phyloP scores from a whole-genome alignment of 2,797 vertebrate species.

The Esox masquinongy region DNA sequence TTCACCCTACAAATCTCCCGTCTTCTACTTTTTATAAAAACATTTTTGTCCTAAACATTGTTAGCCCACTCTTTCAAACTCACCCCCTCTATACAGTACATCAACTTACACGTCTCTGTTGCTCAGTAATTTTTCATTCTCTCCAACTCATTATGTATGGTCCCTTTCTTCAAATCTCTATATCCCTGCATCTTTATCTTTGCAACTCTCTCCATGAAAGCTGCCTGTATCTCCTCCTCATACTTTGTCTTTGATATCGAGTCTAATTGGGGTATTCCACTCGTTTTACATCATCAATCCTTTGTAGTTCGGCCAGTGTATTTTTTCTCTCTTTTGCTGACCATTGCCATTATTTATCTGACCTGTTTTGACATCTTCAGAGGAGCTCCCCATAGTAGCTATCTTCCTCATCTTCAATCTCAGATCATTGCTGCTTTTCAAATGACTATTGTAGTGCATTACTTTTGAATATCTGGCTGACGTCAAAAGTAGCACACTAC shows the following conservation, averaged over 20 bases:
- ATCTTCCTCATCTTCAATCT: background rate
- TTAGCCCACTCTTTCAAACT: background rate
- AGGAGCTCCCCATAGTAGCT: background rate
- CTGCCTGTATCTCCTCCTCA: background rate
- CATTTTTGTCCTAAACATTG: background rate
- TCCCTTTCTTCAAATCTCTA: background rate
- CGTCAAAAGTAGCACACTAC: background rate
- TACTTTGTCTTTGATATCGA: conserved; percentile 24
- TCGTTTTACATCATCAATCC: conserved; percentile 13
- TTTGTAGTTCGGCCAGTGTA: conserved; percentile 15
- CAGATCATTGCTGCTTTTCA: background rate
- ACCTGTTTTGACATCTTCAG: conserved; percentile 42
- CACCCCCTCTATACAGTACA: background rate
- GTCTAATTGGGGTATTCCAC: conserved; percentile 35
- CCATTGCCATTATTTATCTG: conserved; percentile 29
- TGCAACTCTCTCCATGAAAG: background rate
- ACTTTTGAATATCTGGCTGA: too few species aligned
- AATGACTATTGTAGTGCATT: background rate
- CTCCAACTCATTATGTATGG: background rate
- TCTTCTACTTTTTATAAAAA: background rate
- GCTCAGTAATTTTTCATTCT: background rate
- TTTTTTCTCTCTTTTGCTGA: background rate
- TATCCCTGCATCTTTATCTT: background rate
- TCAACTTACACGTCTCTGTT: background rate
- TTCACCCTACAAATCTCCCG: background rate